Evolutionary conservation across 2,888 invertebrate genomes (phyloP), one percentile per base, ranked within the genome.

Genomic region (Hyppa rectilinea): DNA sequence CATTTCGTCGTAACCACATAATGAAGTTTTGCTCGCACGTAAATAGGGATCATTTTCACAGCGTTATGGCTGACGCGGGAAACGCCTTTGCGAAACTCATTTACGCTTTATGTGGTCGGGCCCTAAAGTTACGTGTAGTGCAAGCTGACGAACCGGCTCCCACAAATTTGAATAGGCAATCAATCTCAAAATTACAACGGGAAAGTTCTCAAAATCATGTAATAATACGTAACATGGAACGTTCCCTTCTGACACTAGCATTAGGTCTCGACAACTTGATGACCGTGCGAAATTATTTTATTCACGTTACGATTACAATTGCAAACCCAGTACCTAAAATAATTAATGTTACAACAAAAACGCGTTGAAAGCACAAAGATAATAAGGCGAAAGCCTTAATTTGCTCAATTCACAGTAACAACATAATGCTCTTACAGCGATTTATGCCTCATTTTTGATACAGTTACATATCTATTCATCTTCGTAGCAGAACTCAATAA

Each of bases 1-100:
- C 90, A 89, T 92, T 92, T 91, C 84, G 85, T 84, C 88, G 87
- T 89, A 91, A 93, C 94, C 93, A 87, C 93, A 90, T 94, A 94
- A 95, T 93, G 90, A 92, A 92, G 92, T 94, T 93, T 92, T 89
- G 89, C 89, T 88, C 79, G 87, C 88, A 87, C 88, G 85, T 86
- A 93, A 93, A 94, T 93, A 90, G 90, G 88, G 85, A 90, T 92
- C 91, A 92, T 94, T 95, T 94, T 91, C 92, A 88, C 89, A 83
- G 88, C 87, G 89, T 89, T 90, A 91, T 88, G 85, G 82, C 88
- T 88, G 89, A 86, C 85, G 80, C 75, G 65, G 83, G 79, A 74
- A 75, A 84, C 85, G 86, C 88, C 86, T 87, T 87, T 84, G 87
- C 87, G 78, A 91, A 92, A 92, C 89, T 90, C 87, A 90, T 90